phyloP scores from a whole-genome alignment of 2,113 vertebrate species.

The Podarcis cretensis region DNA sequence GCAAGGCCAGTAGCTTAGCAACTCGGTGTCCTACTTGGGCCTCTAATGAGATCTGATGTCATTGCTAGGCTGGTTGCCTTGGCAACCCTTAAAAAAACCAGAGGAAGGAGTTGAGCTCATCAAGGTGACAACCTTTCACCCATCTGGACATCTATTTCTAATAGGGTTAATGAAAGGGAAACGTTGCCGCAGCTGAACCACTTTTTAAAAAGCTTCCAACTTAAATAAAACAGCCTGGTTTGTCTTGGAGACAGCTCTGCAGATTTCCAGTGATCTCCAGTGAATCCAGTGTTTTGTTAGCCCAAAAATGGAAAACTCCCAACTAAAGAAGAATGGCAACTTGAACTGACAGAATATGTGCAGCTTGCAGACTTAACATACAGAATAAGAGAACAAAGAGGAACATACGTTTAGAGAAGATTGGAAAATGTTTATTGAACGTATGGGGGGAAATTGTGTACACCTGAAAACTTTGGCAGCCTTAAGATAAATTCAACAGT shows the following conservation, averaged over 20 bases:
- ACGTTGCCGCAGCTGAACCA: conserved; percentile 33
- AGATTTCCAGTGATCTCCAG: not conserved
- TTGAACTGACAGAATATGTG: no score
- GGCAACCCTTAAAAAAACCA: not conserved
- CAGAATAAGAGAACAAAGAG: no score
- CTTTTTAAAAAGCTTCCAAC: conserved; percentile 6
- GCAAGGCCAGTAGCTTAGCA: conserved; percentile 64
- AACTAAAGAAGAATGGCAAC: no score
- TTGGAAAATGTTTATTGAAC: no score
- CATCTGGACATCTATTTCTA: conserved; percentile 41
- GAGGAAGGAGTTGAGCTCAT: conserved; percentile 37
- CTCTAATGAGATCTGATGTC: conserved; percentile 51
- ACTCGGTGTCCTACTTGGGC: conserved; percentile 11
- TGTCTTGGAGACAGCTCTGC: not conserved
- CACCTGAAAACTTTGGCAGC: no score
- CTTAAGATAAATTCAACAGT: no score
- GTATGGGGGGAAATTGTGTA: no score
- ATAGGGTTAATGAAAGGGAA: conserved; percentile 55
- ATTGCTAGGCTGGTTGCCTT: conserved; percentile 22
- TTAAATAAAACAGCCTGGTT: not conserved
- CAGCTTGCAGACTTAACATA: no score
- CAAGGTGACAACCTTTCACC: conserved; percentile 57
- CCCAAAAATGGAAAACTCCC: no score
- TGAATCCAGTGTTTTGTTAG: no score
- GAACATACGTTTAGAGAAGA: no score